Percentiles rank a stretch among this genome's conserved stretches.
Conservation (phyloP, 64 coral and sea anemone species). For the Acropora yongei region DNA sequence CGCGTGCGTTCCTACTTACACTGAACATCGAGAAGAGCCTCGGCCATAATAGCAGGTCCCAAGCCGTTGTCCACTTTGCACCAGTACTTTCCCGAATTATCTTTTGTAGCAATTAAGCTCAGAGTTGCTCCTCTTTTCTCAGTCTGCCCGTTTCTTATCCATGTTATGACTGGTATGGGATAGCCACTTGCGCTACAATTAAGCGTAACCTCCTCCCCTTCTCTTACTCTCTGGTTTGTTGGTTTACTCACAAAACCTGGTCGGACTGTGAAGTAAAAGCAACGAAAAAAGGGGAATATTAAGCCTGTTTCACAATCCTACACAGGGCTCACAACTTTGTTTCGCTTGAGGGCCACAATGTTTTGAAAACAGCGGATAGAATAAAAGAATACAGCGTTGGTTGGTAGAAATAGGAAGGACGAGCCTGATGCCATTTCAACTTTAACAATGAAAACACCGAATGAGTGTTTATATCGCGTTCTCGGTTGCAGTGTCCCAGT, state of each 20-base stretch:
- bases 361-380: no score
- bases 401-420: no score
- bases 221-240: constrained; percentile 9
- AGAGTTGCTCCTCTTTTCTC: neutral
- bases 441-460: no score
- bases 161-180: constrained; percentile 3
- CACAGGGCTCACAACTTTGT: no score
- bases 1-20: neutral
- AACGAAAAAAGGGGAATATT: no score
- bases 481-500: no score
- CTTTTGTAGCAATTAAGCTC: neutral
- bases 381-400: no score
- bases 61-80: neutral
- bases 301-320: no score
- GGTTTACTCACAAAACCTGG: neutral
- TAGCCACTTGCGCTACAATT: neutral
- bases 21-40: neutral
- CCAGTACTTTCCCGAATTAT: constrained; percentile 11
- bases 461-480: no score
- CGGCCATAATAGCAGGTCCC: neutral
- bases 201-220: neutral
- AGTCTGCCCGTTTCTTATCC: neutral
- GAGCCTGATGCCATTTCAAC: no score
- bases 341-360: no score
- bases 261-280: neutral